Evolutionary conservation across 2,113 vertebrate genomes (phyloP), one percentile per base, ranked within the genome.

Genomic region (Bagarius yarrelli): DNA sequence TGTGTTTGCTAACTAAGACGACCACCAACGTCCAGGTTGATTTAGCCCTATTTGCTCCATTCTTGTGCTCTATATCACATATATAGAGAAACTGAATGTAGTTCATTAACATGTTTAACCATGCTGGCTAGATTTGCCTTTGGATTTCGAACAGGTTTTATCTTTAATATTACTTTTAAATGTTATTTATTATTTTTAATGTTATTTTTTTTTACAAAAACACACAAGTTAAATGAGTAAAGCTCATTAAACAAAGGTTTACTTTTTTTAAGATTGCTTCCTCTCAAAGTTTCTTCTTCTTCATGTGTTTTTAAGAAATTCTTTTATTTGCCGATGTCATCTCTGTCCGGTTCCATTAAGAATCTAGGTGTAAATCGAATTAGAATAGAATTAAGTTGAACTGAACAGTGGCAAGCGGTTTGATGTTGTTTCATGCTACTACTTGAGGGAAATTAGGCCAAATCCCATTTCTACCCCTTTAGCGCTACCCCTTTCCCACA

Each of bases 1-100:
- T 78, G 40, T 88, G 87, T 88, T 86, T 87, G 81, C 86, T 83
- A 88, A 83, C 75, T 74, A 83, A 67, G 80, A 60, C 73, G 81
- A 91, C 84, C 85, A 81, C 78, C 79, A 86, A 81, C 70, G 57
- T 76, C 61, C 77, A 80, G 67, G 30, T 55, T 66, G 61, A 66
- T 61, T 73, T 61, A 40, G 30, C 73, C 69, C 60, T 25, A 14
- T 32, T 30, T 55, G 70, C 52, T 74, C 27, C 32, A 30, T 36
- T 81, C 44, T 59, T 3, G 11, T 23, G n/a, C 19, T 6, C 18
- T 36, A 23, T 79, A 53, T 66, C 55, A 56, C 23, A 23, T 67
- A 47, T 27, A 57, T 23, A 79, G 32, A 69, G 34, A 53, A 60
- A n/a, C 36, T 36, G 25, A 78, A 36, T 32, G 19, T 9, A 69